Percentiles rank a stretch among this genome's conserved stretches.
Conservation (phyloP, 2,113 vertebrate species). For the Ptyas mucosa region DNA sequence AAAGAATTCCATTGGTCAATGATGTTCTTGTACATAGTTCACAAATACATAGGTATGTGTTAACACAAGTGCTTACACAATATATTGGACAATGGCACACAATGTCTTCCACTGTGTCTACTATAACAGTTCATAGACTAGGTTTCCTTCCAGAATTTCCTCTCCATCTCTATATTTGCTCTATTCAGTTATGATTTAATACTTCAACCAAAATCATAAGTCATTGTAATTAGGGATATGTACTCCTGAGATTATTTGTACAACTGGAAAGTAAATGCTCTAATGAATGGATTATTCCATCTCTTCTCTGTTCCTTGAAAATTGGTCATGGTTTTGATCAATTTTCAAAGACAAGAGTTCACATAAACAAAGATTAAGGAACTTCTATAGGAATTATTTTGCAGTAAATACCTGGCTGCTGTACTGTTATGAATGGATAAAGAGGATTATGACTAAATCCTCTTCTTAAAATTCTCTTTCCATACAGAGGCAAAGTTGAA, state of each 20-base stretch:
- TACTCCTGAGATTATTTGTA: background rate
- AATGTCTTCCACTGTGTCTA: background rate
- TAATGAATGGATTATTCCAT: background rate
- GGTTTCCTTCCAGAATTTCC: background rate
- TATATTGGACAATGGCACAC: background rate
- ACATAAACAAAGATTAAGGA: background rate
- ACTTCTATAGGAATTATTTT: conserved; percentile 1
- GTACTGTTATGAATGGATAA: conserved; percentile 4
- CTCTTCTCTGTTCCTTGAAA: background rate
- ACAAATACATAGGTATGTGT: background rate
- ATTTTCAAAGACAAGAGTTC: background rate
- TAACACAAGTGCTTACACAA: background rate
- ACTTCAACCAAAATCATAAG: background rate
- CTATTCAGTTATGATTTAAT: background rate
- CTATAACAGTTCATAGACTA: background rate
- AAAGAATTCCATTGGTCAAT: background rate
- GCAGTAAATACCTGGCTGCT: background rate
- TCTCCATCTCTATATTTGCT: background rate
- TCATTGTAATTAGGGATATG: background rate
- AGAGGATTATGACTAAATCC: conserved; percentile 18
- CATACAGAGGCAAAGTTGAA: background rate
- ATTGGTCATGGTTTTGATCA: background rate
- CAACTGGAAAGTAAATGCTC: background rate
- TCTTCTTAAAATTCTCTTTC: conserved; percentile 8
- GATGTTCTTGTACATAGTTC: background rate